Evolutionary conservation across 2,888 invertebrate species (phyloP).

Genomic region (Torymus texanus): DNA sequence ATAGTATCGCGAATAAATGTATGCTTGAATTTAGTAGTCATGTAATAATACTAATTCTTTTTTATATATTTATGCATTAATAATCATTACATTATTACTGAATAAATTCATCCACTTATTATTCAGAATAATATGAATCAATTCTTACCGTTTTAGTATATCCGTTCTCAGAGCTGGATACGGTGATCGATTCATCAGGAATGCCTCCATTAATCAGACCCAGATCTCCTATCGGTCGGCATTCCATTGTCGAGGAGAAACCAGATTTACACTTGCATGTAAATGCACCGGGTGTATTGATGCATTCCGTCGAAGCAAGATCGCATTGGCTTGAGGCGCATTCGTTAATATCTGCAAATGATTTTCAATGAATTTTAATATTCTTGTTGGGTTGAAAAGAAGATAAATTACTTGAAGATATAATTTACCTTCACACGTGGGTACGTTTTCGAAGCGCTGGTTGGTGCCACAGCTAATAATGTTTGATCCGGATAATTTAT

Average conservation of each 20-base stretch:
- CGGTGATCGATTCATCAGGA: slow-evolving; percentile 91
- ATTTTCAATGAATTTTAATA: slow-evolving; percentile 28
- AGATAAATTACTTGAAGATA: not conserved
- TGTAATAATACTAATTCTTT: no score
- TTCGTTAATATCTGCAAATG: slow-evolving; percentile 86
- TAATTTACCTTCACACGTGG: slow-evolving; percentile 85
- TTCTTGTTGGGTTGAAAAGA: not conserved
- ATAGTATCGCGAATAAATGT: no score
- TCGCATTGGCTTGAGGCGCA: slow-evolving; percentile 93
- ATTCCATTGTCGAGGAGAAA: slow-evolving; percentile 90
- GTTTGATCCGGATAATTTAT: slow-evolving; percentile 88
- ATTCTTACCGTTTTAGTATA: slow-evolving; percentile 85
- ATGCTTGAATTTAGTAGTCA: no score
- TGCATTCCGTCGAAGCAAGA: slow-evolving; percentile 91
- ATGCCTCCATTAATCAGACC: slow-evolving; percentile 92
- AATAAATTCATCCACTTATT: not conserved
- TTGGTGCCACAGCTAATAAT: slow-evolving; percentile 90
- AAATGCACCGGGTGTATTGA: slow-evolving; percentile 91
- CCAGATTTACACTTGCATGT: slow-evolving; percentile 91
- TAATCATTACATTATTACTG: no score
- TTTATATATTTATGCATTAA: no score
- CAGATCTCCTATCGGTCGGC: slow-evolving; percentile 92
- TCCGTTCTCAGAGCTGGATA: slow-evolving; percentile 88
- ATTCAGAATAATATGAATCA: slow-evolving; percentile 51
- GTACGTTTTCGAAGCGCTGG: slow-evolving; percentile 88